phyloP scores from a whole-genome alignment of 2,113 vertebrate genomes.

The Ceyx cyanopectus region DNA sequence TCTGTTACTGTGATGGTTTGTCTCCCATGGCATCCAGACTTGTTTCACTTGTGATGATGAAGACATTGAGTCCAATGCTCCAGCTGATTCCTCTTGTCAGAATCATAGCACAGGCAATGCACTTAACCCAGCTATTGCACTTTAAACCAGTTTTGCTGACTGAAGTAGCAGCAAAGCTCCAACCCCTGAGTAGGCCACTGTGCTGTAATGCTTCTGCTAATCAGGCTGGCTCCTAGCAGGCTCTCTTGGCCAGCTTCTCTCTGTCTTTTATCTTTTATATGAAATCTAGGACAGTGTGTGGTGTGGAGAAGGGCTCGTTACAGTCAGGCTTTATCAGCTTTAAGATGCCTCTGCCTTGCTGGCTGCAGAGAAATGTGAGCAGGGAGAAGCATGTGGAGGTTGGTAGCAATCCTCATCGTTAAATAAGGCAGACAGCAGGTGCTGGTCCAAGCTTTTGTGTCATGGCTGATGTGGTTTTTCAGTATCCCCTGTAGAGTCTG shows the following conservation, averaged over 20 bases:
- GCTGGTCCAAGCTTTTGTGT: not conserved
- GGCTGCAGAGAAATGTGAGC: constrained; percentile 1
- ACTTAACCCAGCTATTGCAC: constrained; percentile 12
- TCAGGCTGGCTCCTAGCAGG: constrained; percentile 9
- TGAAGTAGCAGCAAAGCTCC: constrained; percentile 10
- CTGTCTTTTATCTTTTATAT: constrained; percentile 3
- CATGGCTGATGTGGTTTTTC: not conserved
- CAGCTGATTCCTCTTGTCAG: constrained; percentile 21
- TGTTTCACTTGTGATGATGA: not conserved
- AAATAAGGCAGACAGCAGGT: constrained; percentile 27
- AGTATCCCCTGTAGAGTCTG: not conserved
- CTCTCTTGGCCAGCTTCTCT: not conserved
- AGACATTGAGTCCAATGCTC: constrained; percentile 24
- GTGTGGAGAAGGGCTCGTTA: not conserved
- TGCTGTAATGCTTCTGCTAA: constrained; percentile 5
- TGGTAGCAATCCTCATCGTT: not conserved
- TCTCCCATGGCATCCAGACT: not conserved
- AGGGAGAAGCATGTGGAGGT: constrained; percentile 2
- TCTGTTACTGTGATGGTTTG: constrained; percentile 38
- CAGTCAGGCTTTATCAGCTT: not conserved
- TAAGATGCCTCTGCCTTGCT: not conserved
- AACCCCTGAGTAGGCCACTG: not conserved
- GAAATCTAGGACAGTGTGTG: not conserved
- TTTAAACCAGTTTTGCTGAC: constrained; percentile 27
- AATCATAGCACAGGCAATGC: not conserved